These are phyloP conservation scores for Wiebesia pumilae DNA, from an alignment of 1,140 invertebrate species.

Conservation along the genomic window DNA sequence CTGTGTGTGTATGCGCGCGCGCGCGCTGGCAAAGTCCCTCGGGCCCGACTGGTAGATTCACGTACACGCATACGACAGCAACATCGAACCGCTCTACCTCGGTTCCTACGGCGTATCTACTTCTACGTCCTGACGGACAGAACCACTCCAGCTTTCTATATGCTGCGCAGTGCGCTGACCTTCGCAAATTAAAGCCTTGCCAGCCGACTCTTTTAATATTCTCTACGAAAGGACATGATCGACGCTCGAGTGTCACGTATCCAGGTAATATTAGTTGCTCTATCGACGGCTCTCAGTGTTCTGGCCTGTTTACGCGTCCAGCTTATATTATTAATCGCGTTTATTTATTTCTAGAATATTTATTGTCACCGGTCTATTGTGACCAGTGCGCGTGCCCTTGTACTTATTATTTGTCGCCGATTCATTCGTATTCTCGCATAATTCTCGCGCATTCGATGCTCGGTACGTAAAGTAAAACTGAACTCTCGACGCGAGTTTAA, in stretches of 20 bases:
- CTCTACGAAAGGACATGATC: not conserved
- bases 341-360: not conserved
- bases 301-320: too few species aligned
- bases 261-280: too few species aligned
- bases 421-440: not conserved
- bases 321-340: not conserved
- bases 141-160: not conserved
- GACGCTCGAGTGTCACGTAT: too few species aligned
- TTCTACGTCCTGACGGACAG: too few species aligned
- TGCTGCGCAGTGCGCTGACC: slow-evolving; percentile 17
- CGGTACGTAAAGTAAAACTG: too few species aligned
- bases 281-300: too few species aligned
- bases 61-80: not conserved
- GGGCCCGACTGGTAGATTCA: too few species aligned
- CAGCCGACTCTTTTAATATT: not conserved
- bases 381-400: not conserved
- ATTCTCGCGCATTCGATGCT: not conserved
- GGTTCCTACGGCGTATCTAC: not conserved
- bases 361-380: not conserved
- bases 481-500: too few species aligned
- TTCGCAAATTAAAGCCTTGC: slow-evolving; percentile 30
- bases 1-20: too few species aligned
- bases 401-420: not conserved
- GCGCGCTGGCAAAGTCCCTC: not conserved
- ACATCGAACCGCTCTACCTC: not conserved